phyloP scores from a whole-genome alignment of 2,113 vertebrate species.

The Hippotragus niger region DNA sequence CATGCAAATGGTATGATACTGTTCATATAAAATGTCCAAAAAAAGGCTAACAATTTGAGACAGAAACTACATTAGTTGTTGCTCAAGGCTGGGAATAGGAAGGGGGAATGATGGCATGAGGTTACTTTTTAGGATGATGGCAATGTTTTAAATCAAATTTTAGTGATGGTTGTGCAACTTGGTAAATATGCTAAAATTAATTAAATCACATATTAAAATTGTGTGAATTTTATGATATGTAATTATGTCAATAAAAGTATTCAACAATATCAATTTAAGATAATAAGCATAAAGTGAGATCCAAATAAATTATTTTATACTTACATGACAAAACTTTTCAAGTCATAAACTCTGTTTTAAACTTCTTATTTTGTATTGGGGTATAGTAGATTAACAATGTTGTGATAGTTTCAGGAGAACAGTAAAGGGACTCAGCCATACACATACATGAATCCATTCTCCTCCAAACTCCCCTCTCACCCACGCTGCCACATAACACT shows the following conservation, averaged over 20 bases:
- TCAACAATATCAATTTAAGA: neutral
- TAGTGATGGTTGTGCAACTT: neutral
- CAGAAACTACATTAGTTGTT: neutral
- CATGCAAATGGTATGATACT: neutral
- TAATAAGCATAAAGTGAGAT: neutral
- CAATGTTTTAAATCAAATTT: neutral
- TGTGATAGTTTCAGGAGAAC: neutral
- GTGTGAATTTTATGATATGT: neutral
- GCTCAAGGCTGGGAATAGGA: neutral
- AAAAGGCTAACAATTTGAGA: neutral
- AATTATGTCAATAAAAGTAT: neutral
- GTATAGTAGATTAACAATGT: neutral
- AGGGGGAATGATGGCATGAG: neutral
- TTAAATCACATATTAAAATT: neutral
- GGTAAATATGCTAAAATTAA: neutral
- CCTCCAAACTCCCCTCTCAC: neutral
- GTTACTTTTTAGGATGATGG: neutral
- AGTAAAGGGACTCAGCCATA: neutral
- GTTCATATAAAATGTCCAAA: neutral
- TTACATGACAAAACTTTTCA: neutral
- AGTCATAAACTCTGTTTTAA: neutral
- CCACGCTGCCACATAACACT: rapidly evolving
- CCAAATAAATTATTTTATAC: neutral
- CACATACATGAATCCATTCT: neutral
- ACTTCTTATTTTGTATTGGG: neutral